These are phyloP conservation scores for Labeo catla DNA, from an alignment of 2,113 vertebrate species.

Conservation along the genomic window DNA sequence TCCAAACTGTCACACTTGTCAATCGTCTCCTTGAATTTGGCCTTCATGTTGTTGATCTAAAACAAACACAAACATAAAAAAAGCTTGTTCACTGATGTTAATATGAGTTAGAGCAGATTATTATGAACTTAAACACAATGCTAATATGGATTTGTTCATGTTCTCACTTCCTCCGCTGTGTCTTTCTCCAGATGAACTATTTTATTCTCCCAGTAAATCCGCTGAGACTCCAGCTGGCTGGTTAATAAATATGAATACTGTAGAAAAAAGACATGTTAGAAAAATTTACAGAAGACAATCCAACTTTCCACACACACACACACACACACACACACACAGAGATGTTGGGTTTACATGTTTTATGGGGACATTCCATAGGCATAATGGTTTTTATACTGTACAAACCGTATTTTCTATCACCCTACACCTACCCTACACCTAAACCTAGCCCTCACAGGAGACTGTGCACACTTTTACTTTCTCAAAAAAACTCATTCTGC, in stretches of 20 bases:
- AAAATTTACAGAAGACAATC: not conserved
- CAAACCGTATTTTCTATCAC: no score
- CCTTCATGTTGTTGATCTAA: slow-evolving; percentile 99
- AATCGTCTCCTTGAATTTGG: slow-evolving; percentile 98
- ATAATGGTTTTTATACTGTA: no score
- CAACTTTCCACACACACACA: not conserved
- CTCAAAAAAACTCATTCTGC: no score
- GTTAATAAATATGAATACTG: slow-evolving; percentile 97
- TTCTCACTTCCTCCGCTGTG: slow-evolving; percentile 90
- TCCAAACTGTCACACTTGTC: slow-evolving; percentile 97
- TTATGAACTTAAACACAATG: not conserved
- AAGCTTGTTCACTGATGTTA: not conserved
- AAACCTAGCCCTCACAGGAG: no score
- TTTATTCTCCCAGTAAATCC: slow-evolving; percentile 99
- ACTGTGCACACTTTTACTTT: no score
- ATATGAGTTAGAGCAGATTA: not conserved
- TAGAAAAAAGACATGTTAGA: not conserved
- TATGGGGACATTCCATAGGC: no score
- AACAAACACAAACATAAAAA: slow-evolving; percentile 17
- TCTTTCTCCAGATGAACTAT: slow-evolving; percentile 97
- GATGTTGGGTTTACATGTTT: no score
- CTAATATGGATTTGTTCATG: not conserved
- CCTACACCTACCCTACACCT: no score
- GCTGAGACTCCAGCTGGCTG: slow-evolving; percentile 95
- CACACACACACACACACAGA: no score